phyloP scores from a whole-genome alignment of 2,113 vertebrate species.

The Hippocampus comes region DNA sequence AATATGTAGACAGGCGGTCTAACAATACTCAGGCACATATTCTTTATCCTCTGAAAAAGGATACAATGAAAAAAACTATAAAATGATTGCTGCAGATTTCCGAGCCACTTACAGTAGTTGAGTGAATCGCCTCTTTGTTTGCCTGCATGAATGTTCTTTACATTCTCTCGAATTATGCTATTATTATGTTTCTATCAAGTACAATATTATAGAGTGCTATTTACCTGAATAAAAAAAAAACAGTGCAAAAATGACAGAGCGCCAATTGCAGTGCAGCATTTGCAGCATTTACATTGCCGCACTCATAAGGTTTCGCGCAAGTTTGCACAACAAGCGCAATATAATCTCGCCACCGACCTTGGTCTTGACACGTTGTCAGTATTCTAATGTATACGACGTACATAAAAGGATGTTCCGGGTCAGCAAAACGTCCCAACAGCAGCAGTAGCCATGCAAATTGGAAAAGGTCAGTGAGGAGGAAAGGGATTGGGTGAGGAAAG shows the following conservation, averaged over 20 bases:
- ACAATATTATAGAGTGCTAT: too few relatives aligned
- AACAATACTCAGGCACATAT: too few relatives aligned
- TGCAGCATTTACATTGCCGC: background rate
- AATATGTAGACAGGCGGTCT: too few relatives aligned
- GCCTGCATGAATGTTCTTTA: too few relatives aligned
- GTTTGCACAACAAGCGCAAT: conserved; percentile 25
- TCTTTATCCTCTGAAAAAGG: too few relatives aligned
- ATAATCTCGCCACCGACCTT: conserved; percentile 16
- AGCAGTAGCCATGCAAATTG: conserved; percentile 52
- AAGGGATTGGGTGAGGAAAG: conserved; percentile 13
- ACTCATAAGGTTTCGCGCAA: conserved; percentile 3
- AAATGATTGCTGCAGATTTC: too few relatives aligned
- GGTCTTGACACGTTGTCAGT: conserved; percentile 16
- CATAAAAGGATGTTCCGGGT: conserved; percentile 35
- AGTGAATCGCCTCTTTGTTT: too few relatives aligned
- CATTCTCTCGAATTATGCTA: too few relatives aligned
- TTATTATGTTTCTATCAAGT: too few relatives aligned
- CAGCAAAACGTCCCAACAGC: conserved; percentile 47
- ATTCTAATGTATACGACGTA: conserved; percentile 20
- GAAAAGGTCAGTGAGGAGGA: conserved; percentile 51
- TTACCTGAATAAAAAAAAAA: background rate
- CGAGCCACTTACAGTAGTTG: too few relatives aligned
- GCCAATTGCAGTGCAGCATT: background rate
- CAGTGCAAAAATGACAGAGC: background rate
- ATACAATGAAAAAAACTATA: too few relatives aligned